Base-by-base conservation (phyloP, 2,888 invertebrate species). In the Camptogramma bilineatum region DNA sequence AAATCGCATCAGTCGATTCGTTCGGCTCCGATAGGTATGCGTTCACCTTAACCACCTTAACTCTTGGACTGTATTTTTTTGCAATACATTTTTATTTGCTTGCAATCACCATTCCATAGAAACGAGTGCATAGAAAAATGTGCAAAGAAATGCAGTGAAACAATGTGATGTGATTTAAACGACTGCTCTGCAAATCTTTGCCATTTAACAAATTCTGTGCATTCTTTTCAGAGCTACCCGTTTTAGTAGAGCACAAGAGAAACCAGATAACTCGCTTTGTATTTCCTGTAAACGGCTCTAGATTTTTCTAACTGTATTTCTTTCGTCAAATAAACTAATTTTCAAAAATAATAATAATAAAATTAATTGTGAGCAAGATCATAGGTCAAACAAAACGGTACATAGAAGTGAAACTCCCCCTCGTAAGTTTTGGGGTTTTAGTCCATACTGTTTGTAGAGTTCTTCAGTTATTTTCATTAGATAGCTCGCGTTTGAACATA, bases 151-250 rank as follows among this genome's bases (percentile, higher is more conserved):
- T 91, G 90, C 91, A 90, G 92, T 80, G 79, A 65, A 68, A 64
- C 63, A 71, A 68, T 71, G 68, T 72, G 66, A 69, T 60, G 70
- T 68, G 71, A 67, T 66, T 62, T 75, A 47, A 50, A 53, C 31
- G 18, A 54, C 44, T 74, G 72, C 75, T 68, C 83, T 84, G 85
- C 86, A 80, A 44, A 70, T 87, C 90, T 91, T 90, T 91, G 90
- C 87, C 82, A 80, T 84, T 52, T 83, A 76, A 86, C 82, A 78
- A 78, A 66, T 75, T 91, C 92, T 91, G 87, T 91, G 91, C 91
- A 90, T 90, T 92, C 90, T 90, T 91, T 92, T 91, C 92, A 92
- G 92, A 90, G 73, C 75, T 91, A 87, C 91, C 85, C 83, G 87
- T 88, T 84, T 83, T 82, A 77, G 79, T 59, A 64, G 50, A 79